Evolutionary conservation across 2,888 invertebrate species (phyloP).

Genomic region (Biston stratarius): DNA sequence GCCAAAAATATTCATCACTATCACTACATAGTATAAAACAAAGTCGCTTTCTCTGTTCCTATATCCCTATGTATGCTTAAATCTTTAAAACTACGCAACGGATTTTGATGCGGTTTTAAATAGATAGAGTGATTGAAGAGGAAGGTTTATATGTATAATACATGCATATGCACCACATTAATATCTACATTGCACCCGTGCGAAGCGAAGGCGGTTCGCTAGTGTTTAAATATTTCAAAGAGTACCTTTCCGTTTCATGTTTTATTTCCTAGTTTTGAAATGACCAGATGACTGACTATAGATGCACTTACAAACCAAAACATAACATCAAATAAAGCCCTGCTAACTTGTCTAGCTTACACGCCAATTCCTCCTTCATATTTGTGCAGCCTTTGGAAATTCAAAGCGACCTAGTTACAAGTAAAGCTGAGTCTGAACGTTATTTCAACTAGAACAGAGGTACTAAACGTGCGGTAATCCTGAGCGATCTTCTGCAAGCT

Average conservation of each 20-base stretch:
- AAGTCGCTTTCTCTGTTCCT: no score
- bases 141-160: no score
- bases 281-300: neutral
- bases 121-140: no score
- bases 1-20: no score
- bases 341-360: constrained; percentile 8
- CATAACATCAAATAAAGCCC: constrained; percentile 2
- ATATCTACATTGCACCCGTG: no score
- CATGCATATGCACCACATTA: no score
- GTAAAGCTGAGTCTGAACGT: constrained; percentile 20
- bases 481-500: constrained; percentile 32
- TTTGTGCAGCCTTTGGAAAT: constrained; percentile 26
- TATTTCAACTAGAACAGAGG: constrained; percentile 40
- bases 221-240: neutral
- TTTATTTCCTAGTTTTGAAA: neutral
- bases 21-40: no score
- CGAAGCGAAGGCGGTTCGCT: no score
- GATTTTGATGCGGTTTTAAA: no score
- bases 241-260: neutral
- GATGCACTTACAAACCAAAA: constrained; percentile 1
- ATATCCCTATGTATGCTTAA: no score
- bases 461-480: constrained; percentile 49
- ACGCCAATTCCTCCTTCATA: constrained; percentile 6
- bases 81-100: no score
- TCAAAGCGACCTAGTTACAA: constrained; percentile 29